phyloP scores from a whole-genome alignment of 2,113 vertebrate species.

The Oncorhynchus tshawytscha region DNA sequence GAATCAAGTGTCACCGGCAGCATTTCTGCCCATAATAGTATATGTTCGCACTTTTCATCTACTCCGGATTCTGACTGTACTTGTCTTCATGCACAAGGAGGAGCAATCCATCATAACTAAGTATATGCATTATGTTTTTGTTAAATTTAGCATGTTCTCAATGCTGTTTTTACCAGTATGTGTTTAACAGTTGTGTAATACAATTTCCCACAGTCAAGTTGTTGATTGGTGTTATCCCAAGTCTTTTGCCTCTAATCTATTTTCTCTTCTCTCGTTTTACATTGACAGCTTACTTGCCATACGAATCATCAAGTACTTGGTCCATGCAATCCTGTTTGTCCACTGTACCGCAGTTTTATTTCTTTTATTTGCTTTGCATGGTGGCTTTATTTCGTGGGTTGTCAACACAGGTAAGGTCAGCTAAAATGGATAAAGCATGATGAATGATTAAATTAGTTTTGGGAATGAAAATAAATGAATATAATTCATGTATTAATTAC shows the following conservation, averaged over 20 bases:
- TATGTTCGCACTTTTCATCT: constrained; percentile 17
- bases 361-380: constrained; percentile 8
- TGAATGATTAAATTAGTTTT: too few species aligned
- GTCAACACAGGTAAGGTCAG: constrained; percentile 6
- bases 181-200: neutral
- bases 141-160: neutral
- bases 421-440: neutral
- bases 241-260: neutral
- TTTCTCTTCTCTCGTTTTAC: neutral
- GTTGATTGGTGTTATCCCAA: too few species aligned
- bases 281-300: constrained; percentile 24
- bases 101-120: constrained; percentile 22
- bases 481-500: too few species aligned
- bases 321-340: constrained; percentile 14
- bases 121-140: constrained; percentile 12
- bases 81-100: constrained; percentile 29
- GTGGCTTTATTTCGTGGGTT: constrained; percentile 16
- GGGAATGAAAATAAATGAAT: too few species aligned
- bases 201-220: too few species aligned
- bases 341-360: constrained; percentile 15
- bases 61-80: constrained; percentile 15
- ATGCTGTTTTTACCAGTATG: neutral
- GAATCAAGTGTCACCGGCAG: neutral
- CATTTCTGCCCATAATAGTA: constrained; percentile 7
- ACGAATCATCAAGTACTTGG: constrained; percentile 27